Evolutionary conservation across 2,113 vertebrate genomes (phyloP).

Genomic region (Probosciger aterrimus): DNA sequence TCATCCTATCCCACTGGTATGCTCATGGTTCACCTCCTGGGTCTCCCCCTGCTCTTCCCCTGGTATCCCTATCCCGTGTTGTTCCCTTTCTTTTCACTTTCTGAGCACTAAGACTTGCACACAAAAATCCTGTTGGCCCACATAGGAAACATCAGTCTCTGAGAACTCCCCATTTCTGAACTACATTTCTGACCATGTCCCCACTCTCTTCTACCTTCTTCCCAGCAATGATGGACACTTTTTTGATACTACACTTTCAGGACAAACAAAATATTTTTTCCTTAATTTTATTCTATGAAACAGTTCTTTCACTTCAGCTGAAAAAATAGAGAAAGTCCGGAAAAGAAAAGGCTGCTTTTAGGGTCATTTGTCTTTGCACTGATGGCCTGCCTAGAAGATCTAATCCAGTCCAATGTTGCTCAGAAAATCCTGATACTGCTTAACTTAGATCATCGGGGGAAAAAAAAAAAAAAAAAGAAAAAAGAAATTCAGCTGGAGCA

Average conservation of each 20-base stretch:
- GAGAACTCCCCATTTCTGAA: neutral
- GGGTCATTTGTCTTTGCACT: neutral
- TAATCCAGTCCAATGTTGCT: neutral
- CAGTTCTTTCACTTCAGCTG: neutral
- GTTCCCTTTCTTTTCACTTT: neutral
- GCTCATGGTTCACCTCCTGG: neutral
- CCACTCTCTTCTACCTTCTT: neutral
- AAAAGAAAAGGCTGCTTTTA: neutral
- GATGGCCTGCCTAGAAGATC: neutral
- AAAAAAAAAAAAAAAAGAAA: neutral
- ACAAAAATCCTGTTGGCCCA: neutral
- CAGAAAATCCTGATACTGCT: neutral
- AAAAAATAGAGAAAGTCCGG: neutral
- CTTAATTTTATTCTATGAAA: neutral
- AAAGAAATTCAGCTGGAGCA: neutral
- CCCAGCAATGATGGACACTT: neutral
- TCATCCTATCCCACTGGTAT: accelerated
- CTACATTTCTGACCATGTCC: neutral
- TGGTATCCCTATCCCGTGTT: too few species aligned
- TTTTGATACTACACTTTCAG: neutral
- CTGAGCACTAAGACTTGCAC: neutral
- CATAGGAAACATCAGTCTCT: neutral
- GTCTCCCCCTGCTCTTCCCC: neutral
- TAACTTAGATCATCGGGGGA: neutral
- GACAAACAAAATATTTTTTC: neutral